Evolutionary conservation across 2,888 invertebrate genomes (phyloP).

Genomic region (Azorinus chamasolen): DNA sequence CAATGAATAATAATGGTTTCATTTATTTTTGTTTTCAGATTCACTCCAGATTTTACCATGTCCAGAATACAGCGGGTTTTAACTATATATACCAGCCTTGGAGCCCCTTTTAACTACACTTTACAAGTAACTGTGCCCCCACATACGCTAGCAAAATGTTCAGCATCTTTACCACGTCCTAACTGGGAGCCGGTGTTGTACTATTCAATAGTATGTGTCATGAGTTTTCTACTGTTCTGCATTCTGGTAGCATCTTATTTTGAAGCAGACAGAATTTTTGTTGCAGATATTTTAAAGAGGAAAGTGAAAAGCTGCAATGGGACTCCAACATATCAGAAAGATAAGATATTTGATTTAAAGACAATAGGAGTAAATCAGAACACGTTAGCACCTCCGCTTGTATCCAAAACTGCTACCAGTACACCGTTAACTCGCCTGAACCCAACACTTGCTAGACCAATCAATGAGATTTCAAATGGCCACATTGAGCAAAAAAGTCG

Average conservation of each 20-base stretch:
- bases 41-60: slow-evolving; percentile 95
- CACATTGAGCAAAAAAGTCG: slow-evolving; percentile 69
- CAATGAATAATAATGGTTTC: too few relatives aligned
- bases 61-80: slow-evolving; percentile 89
- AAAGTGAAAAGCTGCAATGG: slow-evolving; percentile 77
- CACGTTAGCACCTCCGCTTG: slow-evolving; percentile 28
- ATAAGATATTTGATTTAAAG: slow-evolving; percentile 86
- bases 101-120: slow-evolving; percentile 89
- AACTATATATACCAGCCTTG: slow-evolving; percentile 85
- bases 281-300: slow-evolving; percentile 82
- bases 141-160: slow-evolving; percentile 90
- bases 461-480: slow-evolving; percentile 67
- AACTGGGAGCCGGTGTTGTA: slow-evolving; percentile 92
- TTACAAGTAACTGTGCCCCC: slow-evolving; percentile 90
- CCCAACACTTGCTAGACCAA: slow-evolving; percentile 29
- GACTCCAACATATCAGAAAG: slow-evolving; percentile 89
- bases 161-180: slow-evolving; percentile 91
- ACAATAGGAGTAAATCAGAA: slow-evolving; percentile 78
- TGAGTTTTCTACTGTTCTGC: slow-evolving; percentile 89
- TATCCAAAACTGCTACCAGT: slow-evolving; percentile 24
- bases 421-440: slow-evolving; percentile 31
- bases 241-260: slow-evolving; percentile 90
- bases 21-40: slow-evolving; percentile 87
- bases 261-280: slow-evolving; percentile 91
- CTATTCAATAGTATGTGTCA: slow-evolving; percentile 87